These are phyloP conservation scores for Unio pictorum DNA, from an alignment of 2,888 invertebrate genomes.

Conservation along the genomic window DNA sequence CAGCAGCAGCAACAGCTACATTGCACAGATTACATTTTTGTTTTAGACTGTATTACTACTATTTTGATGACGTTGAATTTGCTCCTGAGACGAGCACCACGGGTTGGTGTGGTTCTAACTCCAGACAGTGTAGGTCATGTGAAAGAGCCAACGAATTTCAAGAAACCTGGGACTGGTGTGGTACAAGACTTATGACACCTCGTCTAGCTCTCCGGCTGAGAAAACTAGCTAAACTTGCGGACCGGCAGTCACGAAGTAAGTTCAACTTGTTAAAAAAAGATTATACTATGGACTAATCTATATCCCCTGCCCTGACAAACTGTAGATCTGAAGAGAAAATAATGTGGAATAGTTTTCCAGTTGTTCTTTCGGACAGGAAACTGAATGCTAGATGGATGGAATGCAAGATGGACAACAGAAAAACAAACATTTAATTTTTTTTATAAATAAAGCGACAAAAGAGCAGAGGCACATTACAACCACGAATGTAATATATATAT, in stretches of 20 bases:
- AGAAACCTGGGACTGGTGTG: constrained; percentile 9
- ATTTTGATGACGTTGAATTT: constrained; percentile 4
- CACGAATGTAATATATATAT: too few relatives aligned
- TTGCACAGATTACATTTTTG: too few relatives aligned
- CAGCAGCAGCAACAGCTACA: too few relatives aligned
- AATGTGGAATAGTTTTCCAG: too few relatives aligned
- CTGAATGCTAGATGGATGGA: too few relatives aligned
- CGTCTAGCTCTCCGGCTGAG: constrained; percentile 6
- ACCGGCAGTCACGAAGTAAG: constrained; percentile 3
- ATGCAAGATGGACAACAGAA: too few relatives aligned
- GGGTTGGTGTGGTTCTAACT: constrained; percentile 1
- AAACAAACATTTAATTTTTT: too few relatives aligned
- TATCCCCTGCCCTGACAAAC: too few relatives aligned
- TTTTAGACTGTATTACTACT: constrained; percentile 3
- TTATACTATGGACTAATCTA: background rate
- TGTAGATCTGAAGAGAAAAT: too few relatives aligned
- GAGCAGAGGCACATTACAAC: too few relatives aligned
- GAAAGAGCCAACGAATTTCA: background rate
- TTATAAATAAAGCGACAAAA: too few relatives aligned
- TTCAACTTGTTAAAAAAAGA: background rate
- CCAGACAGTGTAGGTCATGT: constrained; percentile 4
- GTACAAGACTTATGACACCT: constrained; percentile 8
- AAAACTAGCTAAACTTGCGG: constrained; percentile 4
- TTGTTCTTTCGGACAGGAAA: too few relatives aligned
- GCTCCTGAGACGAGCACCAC: background rate